A percentile compares a stretch with the other conserved stretches of the same genome.
Conservation (phyloP, 2,797 vertebrate genomes). For the Pangasius mekongensis region DNA sequence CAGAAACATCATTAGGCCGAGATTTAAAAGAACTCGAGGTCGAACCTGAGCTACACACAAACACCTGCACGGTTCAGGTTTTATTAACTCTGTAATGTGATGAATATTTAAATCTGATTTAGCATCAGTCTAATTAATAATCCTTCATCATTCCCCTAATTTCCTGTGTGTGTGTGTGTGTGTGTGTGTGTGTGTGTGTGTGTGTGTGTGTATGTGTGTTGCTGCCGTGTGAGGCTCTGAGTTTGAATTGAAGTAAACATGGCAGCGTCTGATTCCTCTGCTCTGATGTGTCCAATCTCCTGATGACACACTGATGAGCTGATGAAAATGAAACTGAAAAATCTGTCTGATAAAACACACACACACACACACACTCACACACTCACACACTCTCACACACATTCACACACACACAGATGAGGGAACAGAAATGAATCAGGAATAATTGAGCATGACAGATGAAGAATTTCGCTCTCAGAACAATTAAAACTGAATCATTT, state of each 20-base stretch:
- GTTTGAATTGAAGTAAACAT: constrained; percentile 57
- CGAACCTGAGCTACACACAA: not conserved
- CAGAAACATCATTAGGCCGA: not conserved
- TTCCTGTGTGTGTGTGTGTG: constrained; percentile 13
- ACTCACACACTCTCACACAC: not conserved
- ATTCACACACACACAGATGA: not conserved
- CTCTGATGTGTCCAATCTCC: constrained; percentile 52
- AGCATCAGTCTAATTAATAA: constrained; percentile 15
- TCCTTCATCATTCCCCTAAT: constrained; percentile 16
- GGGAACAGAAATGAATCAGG: constrained; percentile 43
- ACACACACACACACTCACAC: constrained; percentile 13
- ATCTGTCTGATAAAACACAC: constrained; percentile 53
- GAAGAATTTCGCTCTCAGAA: constrained; percentile 52
- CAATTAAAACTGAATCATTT: constrained; percentile 51
- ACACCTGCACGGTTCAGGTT: not conserved
- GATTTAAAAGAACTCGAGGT: too few species aligned
- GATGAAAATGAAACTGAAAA: constrained; percentile 53
- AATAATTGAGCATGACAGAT: constrained; percentile 60
- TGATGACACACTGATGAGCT: constrained; percentile 54
- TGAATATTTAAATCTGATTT: not conserved
- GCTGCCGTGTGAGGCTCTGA: not conserved
- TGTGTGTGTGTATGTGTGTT: too few species aligned
- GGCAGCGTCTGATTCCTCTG: constrained; percentile 53
- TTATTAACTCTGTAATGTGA: not conserved
- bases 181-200: constrained; percentile 8